Base-by-base conservation (phyloP, 2,797 vertebrate genomes). In the Lates japonicus region DNA sequence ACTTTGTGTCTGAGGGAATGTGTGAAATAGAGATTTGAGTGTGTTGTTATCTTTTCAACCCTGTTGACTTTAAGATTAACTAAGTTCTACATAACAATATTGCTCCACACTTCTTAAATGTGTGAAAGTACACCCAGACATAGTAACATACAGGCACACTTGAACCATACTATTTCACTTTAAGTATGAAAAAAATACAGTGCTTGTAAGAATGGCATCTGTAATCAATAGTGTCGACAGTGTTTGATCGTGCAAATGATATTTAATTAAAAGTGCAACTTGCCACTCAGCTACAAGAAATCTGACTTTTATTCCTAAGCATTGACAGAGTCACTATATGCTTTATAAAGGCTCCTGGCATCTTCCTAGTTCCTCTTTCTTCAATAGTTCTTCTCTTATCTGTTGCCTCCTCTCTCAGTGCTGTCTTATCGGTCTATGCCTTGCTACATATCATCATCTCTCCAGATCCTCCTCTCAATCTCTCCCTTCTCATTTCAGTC, bases 361-460 rank as follows among this genome's bases (percentile, higher is more conserved):
- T 80, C 66, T 48, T 25, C 76, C 22, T 74, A 51, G 80, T 69
- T 85, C 66, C n/a, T 75, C 69, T 79, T 62, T 74, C 66, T 58
- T 77, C 81, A 81, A 64, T 87, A 82, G 73, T 51, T 80, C 62
- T 39, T 52, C 66, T 70, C 81, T 90, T 88, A 92, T 93, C 90
- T 78, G 60, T 76, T 57, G 73, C 80, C 31, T 77, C 74, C 66
- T 78, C 78, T 83, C 83, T 87, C 80, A 75, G 78, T 74, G 62
- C 69, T 7, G 11, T 66, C 83, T 86, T 92, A 91, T 94, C 90
- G 74, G 78, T 72, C 80, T 46, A 2, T 72, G 78, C 85, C 74
- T 66, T 1, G 5, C 81, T 51, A 44, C 68, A 59, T 88, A 91
- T 93, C 90, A 78, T 80, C 85, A 90, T 93, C 89, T 90, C 81